phyloP scores from a whole-genome alignment of 2,797 vertebrate species.

The Typhlichthys subterraneus region DNA sequence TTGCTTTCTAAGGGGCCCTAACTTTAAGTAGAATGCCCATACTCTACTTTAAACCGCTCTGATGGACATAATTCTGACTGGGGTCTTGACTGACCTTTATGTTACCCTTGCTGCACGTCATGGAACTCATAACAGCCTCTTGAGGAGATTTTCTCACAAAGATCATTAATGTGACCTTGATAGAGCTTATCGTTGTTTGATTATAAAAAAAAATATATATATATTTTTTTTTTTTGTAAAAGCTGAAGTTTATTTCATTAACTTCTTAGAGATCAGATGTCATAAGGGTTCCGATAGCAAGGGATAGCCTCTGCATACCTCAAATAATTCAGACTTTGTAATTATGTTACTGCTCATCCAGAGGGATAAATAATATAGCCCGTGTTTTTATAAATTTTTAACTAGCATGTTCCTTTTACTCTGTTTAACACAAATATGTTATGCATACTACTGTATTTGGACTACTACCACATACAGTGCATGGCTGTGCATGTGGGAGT shows the following conservation, averaged over 20 bases:
- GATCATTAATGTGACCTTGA: slow-evolving; percentile 29
- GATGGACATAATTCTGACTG: slow-evolving; percentile 40
- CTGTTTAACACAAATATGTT: no score
- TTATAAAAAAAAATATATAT: slow-evolving; percentile 14
- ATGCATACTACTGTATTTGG: no score
- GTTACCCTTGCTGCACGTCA: slow-evolving; percentile 43
- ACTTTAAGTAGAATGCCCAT: slow-evolving; percentile 49
- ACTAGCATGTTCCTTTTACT: no score
- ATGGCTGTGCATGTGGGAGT: slow-evolving; percentile 32
- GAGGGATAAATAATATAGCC: no score
- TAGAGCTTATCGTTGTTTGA: slow-evolving; percentile 36
- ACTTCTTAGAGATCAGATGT: slow-evolving; percentile 25
- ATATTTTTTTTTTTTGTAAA: slow-evolving; percentile 35
- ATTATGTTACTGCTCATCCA: no score
- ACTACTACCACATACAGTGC: not conserved
- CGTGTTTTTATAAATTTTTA: no score
- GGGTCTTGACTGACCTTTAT: slow-evolving; percentile 54
- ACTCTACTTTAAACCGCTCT: slow-evolving; percentile 49
- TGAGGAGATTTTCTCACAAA: slow-evolving; percentile 41
- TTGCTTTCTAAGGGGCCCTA: slow-evolving; percentile 41
- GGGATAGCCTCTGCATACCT: slow-evolving; percentile 2
- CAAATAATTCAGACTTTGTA: not conserved
- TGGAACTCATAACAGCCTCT: slow-evolving; percentile 35
- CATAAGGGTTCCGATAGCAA: slow-evolving; percentile 2
- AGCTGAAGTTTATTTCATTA: slow-evolving; percentile 37